Conservation (phyloP, 2,797 vertebrate genomes). For the Anniella stebbinsi region DNA sequence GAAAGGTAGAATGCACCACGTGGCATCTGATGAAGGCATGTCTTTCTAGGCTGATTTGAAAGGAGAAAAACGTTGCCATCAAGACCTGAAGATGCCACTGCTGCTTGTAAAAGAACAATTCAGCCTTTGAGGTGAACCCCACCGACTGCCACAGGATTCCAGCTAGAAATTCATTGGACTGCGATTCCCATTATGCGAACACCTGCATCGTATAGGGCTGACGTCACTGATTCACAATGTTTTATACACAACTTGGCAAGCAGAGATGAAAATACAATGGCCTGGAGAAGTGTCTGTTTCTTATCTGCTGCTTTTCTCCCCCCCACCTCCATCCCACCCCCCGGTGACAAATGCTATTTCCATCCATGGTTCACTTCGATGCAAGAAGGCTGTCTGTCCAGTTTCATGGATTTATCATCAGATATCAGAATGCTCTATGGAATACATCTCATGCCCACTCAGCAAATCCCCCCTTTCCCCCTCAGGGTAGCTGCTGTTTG, state of each 20-base stretch:
- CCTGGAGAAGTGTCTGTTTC: slow-evolving; percentile 21
- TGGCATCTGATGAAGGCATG: background rate
- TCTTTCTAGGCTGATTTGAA: background rate
- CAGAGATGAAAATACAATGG: slow-evolving; percentile 38
- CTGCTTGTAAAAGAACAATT: slow-evolving; percentile 16
- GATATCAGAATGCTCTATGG: slow-evolving; percentile 66
- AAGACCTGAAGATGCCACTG: background rate
- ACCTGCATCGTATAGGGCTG: background rate
- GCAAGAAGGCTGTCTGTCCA: slow-evolving; percentile 40
- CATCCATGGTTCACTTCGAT: slow-evolving; percentile 28
- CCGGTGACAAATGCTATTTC: slow-evolving; percentile 32
- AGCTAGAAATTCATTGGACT: slow-evolving; percentile 1
- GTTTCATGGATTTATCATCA: slow-evolving; percentile 56
- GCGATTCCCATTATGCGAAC: slow-evolving; percentile 3
- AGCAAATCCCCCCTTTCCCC: slow-evolving; percentile 66
- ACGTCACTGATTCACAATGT: slow-evolving; percentile 13
- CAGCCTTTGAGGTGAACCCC: background rate
- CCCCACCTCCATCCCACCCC: background rate
- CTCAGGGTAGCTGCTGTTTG: slow-evolving; percentile 64
- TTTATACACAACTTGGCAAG: slow-evolving; percentile 10
- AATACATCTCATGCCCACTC: slow-evolving; percentile 59
- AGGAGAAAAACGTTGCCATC: background rate
- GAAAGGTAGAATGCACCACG: background rate
- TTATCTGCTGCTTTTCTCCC: background rate
- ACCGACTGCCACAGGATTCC: background rate